These are phyloP conservation scores for Carapus acus DNA, from an alignment of 2,797 vertebrate genomes.

Conservation along the genomic window DNA sequence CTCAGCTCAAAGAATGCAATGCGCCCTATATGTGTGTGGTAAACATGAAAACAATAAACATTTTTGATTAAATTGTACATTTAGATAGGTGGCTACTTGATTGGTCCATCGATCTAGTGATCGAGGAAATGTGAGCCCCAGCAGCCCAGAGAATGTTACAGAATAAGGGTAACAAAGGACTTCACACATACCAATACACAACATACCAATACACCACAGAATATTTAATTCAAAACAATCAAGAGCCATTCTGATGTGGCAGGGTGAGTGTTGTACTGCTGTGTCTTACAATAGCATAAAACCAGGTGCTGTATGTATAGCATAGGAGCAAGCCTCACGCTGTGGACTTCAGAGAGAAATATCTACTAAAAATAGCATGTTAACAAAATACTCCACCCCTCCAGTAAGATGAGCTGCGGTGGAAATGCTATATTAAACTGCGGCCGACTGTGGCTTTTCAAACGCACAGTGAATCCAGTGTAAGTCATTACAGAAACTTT, in stretches of 20 bases:
- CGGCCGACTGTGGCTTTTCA: conserved; percentile 28
- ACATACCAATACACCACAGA: no score
- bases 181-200: no score
- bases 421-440: conserved; percentile 53
- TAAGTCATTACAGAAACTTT: conserved; percentile 44
- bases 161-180: no score
- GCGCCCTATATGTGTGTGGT: no score
- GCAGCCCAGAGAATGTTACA: no score
- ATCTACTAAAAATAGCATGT: conserved; percentile 55
- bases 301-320: conserved; percentile 37
- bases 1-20: no score
- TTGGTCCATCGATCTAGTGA: no score
- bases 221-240: no score
- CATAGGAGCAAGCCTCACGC: conserved; percentile 32
- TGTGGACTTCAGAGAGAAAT: conserved; percentile 44
- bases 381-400: conserved; percentile 59
- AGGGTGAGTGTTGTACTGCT: conserved; percentile 6
- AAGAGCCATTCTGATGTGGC: conserved; percentile 8
- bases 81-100: no score
- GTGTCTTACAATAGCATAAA: conserved; percentile 32
- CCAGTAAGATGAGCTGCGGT: conserved; percentile 31
- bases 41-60: no score
- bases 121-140: no score
- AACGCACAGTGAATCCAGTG: conserved; percentile 40
- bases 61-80: no score